Evolutionary conservation across 2,113 vertebrate species (phyloP).

Genomic region (Leptocoma aspasia): DNA sequence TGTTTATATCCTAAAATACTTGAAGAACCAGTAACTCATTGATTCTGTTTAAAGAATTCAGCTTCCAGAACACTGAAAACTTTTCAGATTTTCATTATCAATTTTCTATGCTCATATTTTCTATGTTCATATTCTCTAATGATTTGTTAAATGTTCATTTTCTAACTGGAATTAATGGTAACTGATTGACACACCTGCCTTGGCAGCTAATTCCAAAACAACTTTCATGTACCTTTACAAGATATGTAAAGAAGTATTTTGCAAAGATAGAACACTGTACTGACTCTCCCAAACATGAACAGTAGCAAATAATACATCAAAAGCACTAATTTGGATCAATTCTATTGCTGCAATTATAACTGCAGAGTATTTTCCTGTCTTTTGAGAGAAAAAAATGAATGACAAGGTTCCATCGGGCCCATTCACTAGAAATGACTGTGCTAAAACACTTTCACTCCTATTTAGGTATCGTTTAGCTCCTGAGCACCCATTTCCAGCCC

Average conservation of each 20-base stretch:
- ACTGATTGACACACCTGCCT: neutral
- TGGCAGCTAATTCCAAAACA: neutral
- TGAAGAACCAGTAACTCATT: neutral
- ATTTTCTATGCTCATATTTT: neutral
- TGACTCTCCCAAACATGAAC: neutral
- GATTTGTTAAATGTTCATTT: neutral
- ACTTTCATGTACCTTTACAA: neutral
- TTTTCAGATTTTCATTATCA: neutral
- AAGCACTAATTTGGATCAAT: neutral
- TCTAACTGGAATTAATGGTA: neutral
- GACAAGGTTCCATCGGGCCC: fast-evolving
- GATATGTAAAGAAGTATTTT: neutral
- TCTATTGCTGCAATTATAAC: neutral
- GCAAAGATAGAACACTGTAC: neutral
- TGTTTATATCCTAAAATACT: neutral
- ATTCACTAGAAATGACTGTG: neutral
- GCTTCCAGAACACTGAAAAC: neutral
- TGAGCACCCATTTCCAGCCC: slow-evolving; percentile 68
- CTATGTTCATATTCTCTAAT: neutral
- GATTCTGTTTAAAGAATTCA: neutral
- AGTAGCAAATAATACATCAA: neutral
- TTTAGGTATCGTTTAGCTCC: slow-evolving; percentile 78
- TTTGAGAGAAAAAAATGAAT: neutral
- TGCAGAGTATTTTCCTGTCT: neutral
- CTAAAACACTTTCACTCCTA: neutral